Percentiles rank a stretch among this genome's conserved stretches.
Evolutionary conservation across 92 coral and sea anemone genomes (phyloP).

Genomic region (Porites cylindrica): DNA sequence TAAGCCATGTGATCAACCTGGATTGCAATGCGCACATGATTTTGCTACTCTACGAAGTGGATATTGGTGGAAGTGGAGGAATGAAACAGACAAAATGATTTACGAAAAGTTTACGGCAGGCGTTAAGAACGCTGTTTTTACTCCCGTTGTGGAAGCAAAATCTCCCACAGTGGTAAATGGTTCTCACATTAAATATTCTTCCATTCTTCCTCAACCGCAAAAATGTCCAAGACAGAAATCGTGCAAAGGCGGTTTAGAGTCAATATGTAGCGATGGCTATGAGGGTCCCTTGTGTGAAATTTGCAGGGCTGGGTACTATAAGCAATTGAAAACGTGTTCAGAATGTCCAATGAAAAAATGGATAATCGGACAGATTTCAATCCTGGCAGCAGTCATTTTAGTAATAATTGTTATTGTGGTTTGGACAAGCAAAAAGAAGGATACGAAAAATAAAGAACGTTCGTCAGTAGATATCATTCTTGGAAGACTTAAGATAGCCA

Average conservation of each 20-base stretch:
- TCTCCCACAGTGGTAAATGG: neutral
- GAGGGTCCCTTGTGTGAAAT: constrained; percentile 13
- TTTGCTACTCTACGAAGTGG: constrained; percentile 42
- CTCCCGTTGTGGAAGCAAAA: neutral
- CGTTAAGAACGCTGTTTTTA: too few relatives aligned
- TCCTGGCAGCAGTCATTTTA: neutral
- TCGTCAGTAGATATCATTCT: neutral
- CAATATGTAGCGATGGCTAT: neutral
- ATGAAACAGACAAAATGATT: constrained; percentile 6
- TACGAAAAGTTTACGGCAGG: neutral
- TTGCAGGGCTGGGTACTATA: constrained; percentile 1
- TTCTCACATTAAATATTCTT: neutral
- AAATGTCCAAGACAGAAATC: constrained; percentile 9
- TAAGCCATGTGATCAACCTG: constrained; percentile 37
- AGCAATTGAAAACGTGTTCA: neutral
- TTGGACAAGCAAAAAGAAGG: constrained; percentile 13
- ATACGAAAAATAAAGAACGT: neutral
- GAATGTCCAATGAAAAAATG: neutral
- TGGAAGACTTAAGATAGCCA: constrained; percentile 4
- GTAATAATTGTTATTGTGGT: neutral
- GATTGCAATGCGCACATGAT: constrained; percentile 41
- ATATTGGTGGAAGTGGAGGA: constrained; percentile 55
- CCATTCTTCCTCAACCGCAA: neutral
- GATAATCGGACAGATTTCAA: neutral
- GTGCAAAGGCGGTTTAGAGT: constrained; percentile 2